Evolutionary conservation across 2,113 vertebrate genomes (phyloP).

Genomic region (Diadophis punctatus): DNA sequence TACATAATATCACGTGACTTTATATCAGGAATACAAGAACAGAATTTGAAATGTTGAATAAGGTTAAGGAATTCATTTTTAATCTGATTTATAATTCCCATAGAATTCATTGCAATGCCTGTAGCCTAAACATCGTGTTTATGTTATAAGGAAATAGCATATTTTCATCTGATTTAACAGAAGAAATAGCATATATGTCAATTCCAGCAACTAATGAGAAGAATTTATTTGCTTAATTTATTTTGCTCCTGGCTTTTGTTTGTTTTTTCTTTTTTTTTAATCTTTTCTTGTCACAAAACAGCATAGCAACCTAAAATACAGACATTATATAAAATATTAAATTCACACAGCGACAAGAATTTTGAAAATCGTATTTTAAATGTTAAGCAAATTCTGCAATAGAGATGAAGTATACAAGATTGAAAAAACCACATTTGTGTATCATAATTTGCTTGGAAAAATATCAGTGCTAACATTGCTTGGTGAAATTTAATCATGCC

Average conservation of each 20-base stretch:
- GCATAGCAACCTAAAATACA: background rate
- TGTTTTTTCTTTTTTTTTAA: too few species aligned
- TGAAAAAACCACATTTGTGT: background rate
- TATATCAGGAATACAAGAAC: background rate
- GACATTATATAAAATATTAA: background rate
- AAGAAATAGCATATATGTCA: background rate
- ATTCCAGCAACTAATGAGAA: background rate
- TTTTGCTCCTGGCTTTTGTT: background rate
- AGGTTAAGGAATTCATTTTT: background rate
- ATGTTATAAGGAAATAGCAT: background rate
- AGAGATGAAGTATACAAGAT: background rate
- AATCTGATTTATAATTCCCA: background rate
- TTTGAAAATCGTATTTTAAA: background rate
- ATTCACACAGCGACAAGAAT: background rate
- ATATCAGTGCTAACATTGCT: conserved; percentile 25
- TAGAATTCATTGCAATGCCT: background rate
- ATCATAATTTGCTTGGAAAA: conserved; percentile 47
- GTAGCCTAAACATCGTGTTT: background rate
- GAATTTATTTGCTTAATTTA: background rate
- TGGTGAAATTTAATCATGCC: background rate
- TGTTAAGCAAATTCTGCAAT: background rate
- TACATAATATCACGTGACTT: background rate
- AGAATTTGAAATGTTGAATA: background rate
- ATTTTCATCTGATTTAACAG: background rate
- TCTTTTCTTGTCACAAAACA: background rate